A percentile compares a stretch with the other conserved stretches of the same genome.
These are phyloP conservation scores for Tenthredo livida DNA, from an alignment of 2,888 invertebrate genomes.

Conservation along the genomic window DNA sequence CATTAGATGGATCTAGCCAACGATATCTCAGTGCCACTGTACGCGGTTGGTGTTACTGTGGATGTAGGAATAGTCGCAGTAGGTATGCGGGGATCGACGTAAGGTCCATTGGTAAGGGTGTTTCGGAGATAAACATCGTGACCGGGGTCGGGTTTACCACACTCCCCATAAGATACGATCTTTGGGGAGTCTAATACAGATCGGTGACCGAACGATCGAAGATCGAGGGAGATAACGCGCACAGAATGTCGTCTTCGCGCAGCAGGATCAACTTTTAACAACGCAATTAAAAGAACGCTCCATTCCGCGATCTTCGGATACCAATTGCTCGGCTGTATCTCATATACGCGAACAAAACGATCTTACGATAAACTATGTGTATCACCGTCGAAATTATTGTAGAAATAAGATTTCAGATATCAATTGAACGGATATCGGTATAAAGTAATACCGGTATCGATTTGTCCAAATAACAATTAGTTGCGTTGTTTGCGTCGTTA, in stretches of 20 bases:
- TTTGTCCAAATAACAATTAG: not conserved
- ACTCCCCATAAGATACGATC: slow-evolving; percentile 39
- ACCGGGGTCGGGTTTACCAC: slow-evolving; percentile 45
- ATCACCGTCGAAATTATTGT: not conserved
- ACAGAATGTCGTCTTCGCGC: slow-evolving; percentile 51
- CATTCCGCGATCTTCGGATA: slow-evolving; percentile 21
- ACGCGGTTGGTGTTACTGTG: slow-evolving; percentile 34
- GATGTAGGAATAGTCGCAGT: slow-evolving; percentile 10
- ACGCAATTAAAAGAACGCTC: slow-evolving; percentile 46
- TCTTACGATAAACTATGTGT: not conserved
- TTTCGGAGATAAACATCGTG: slow-evolving; percentile 43
- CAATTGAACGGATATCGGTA: not conserved
- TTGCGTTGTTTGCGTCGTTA: not conserved
- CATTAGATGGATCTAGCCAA: slow-evolving; percentile 50
- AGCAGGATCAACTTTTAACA: slow-evolving; percentile 50
- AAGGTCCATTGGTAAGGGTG: slow-evolving; percentile 50
- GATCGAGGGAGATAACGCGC: slow-evolving; percentile 44
- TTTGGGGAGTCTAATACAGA: slow-evolving; percentile 45
- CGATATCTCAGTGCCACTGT: slow-evolving; percentile 46
- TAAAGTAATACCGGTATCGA: not conserved
- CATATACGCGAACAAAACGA: slow-evolving; percentile 23
- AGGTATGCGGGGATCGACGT: slow-evolving; percentile 42
- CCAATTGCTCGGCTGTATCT: slow-evolving; percentile 28
- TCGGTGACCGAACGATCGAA: slow-evolving; percentile 51
- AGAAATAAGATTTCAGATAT: not conserved